Percentiles rank a stretch among this genome's conserved stretches.
Evolutionary conservation across 2,797 vertebrate genomes (phyloP).

Genomic region (Hydrophis major): DNA sequence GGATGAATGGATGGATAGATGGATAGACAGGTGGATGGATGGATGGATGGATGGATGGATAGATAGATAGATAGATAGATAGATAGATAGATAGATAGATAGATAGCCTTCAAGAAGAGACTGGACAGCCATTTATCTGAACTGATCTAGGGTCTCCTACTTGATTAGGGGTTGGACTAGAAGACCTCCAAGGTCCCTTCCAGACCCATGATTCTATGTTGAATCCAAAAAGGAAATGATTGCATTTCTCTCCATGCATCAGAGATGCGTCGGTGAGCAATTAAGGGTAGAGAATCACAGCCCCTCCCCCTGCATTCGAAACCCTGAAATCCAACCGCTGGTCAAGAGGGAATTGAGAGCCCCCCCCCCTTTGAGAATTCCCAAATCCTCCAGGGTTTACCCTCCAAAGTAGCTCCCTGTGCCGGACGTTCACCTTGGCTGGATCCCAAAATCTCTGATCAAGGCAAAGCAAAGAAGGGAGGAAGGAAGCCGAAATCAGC

Average conservation of each 20-base stretch:
- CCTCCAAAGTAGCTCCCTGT: neutral
- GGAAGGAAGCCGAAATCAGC: neutral
- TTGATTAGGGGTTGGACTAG: neutral
- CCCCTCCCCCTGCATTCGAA: neutral
- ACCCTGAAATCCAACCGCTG: neutral
- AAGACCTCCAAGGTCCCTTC: neutral
- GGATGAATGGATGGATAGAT: no score
- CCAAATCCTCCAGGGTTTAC: neutral
- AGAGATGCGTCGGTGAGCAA: neutral
- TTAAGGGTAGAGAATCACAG: neutral
- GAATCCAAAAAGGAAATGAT: neutral
- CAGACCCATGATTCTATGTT: neutral
- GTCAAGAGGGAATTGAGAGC: neutral
- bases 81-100: no score
- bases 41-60: no score
- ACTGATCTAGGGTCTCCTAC: neutral
- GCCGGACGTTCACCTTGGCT: neutral
- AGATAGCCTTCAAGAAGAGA: no score
- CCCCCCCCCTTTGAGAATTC: no score
- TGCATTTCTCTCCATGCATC: neutral
- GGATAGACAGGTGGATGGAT: no score
- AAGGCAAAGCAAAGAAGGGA: neutral
- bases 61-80: no score
- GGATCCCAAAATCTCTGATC: neutral
- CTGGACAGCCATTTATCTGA: no score